Percentiles rank a stretch among this genome's conserved stretches.
phyloP scores from a whole-genome alignment of 2,113 vertebrate genomes.

The Oryzias javanicus region DNA sequence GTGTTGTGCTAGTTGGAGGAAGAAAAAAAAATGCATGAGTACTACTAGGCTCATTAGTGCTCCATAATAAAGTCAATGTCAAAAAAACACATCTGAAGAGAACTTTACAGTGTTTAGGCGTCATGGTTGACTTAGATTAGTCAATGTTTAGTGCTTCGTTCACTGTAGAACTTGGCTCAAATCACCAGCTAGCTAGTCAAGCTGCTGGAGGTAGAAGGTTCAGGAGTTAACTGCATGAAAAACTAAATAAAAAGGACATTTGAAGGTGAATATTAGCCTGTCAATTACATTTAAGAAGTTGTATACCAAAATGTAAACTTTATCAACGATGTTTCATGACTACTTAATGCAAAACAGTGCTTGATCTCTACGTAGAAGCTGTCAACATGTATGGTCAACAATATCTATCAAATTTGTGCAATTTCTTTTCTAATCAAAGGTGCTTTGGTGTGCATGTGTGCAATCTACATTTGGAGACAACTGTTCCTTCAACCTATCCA shows the following conservation, averaged over 20 bases:
- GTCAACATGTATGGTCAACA: slow-evolving; percentile 54
- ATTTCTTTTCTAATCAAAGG: slow-evolving; percentile 71
- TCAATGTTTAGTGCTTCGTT: slow-evolving; percentile 64
- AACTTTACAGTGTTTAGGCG: slow-evolving; percentile 56
- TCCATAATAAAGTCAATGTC: slow-evolving; percentile 56
- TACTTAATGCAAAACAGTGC: slow-evolving; percentile 52
- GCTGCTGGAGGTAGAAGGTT: slow-evolving; percentile 40
- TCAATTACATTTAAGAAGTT: slow-evolving; percentile 51
- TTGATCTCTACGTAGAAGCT: slow-evolving; percentile 61
- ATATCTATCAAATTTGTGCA: slow-evolving; percentile 68
- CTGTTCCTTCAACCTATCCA: slow-evolving; percentile 38
- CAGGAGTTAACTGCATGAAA: slow-evolving; percentile 56
- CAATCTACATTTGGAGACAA: slow-evolving; percentile 53
- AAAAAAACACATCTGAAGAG: slow-evolving; percentile 56
- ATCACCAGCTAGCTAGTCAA: slow-evolving; percentile 48
- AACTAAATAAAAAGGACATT: slow-evolving; percentile 25
- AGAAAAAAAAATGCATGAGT: slow-evolving; percentile 51
- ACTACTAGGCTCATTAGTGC: slow-evolving; percentile 44
- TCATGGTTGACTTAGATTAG: slow-evolving; percentile 69
- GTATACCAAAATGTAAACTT: slow-evolving; percentile 57
- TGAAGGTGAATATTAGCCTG: slow-evolving; percentile 33
- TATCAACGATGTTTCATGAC: slow-evolving; percentile 46
- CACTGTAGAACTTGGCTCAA: slow-evolving; percentile 58
- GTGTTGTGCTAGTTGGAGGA: slow-evolving; percentile 48
- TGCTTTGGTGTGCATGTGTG: slow-evolving; percentile 75